Evolutionary conservation across 2,888 invertebrate genomes (phyloP).

Genomic region (Oxytorus armatus): DNA sequence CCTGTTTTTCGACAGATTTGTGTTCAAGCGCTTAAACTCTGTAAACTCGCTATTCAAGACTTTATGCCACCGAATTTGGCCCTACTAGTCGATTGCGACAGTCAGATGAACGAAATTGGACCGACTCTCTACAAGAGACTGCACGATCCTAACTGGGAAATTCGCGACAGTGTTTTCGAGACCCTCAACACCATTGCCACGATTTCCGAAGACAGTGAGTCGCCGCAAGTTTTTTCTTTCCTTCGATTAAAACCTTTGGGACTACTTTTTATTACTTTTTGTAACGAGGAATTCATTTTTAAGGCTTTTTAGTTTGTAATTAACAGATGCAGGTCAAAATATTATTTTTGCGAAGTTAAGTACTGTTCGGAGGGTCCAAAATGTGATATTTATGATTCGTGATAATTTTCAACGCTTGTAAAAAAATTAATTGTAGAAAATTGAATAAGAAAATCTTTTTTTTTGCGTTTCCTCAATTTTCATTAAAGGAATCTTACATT

Average conservation of each 20-base stretch:
- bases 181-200: conserved; percentile 89
- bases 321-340: no score
- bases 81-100: conserved; percentile 88
- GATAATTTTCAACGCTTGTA: no score
- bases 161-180: conserved; percentile 91
- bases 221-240: conserved; percentile 12
- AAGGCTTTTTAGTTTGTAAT: no score
- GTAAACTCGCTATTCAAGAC: conserved; percentile 89
- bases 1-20: conserved; percentile 86
- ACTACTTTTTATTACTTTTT: no score
- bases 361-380: no score
- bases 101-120: conserved; percentile 88
- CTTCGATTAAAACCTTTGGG: no score
- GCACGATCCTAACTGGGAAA: conserved; percentile 91
- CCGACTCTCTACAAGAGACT: conserved; percentile 89
- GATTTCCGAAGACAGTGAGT: conserved; percentile 90
- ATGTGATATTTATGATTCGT: no score
- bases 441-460: no score
- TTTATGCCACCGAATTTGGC: conserved; percentile 92
- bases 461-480: background rate
- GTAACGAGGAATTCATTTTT: no score
- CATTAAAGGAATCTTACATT: no score
- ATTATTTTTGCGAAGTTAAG: no score
- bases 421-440: no score
- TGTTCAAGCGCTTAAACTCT: conserved; percentile 89